phyloP scores from a whole-genome alignment of 2,113 vertebrate genomes.

The Scatophagus argus region DNA sequence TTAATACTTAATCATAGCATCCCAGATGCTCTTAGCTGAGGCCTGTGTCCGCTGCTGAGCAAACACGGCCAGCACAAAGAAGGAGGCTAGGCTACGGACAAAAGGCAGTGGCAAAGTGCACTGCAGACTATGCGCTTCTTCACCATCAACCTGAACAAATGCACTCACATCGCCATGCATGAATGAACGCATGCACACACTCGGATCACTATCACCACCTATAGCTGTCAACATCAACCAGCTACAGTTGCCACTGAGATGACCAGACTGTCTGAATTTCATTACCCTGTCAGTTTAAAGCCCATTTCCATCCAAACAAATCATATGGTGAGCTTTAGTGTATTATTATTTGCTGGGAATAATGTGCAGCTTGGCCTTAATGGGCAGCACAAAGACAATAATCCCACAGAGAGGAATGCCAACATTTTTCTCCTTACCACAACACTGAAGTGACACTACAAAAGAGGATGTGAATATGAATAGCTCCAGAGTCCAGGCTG shows the following conservation, averaged over 20 bases:
- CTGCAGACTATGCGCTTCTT: not conserved
- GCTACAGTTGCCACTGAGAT: slow-evolving; percentile 30
- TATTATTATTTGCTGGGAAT: slow-evolving; percentile 52
- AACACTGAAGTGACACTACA: slow-evolving; percentile 60
- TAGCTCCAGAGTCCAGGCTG: slow-evolving; percentile 33
- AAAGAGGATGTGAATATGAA: slow-evolving; percentile 58
- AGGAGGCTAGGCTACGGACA: not conserved
- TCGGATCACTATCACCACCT: slow-evolving; percentile 5
- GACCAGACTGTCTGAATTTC: slow-evolving; percentile 35
- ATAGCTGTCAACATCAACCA: slow-evolving; percentile 5
- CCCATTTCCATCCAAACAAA: slow-evolving; percentile 45
- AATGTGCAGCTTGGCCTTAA: slow-evolving; percentile 44
- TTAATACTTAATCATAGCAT: slow-evolving; percentile 91
- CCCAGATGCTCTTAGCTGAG: slow-evolving; percentile 65
- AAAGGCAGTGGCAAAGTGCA: slow-evolving; percentile 19
- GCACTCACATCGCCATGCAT: slow-evolving; percentile 7
- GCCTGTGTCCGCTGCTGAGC: slow-evolving; percentile 51
- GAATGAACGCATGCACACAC: not conserved
- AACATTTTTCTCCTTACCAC: slow-evolving; percentile 54
- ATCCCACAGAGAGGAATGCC: slow-evolving; percentile 61
- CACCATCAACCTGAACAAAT: slow-evolving; percentile 34
- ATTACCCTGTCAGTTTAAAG: slow-evolving; percentile 59
- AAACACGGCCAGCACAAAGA: slow-evolving; percentile 55
- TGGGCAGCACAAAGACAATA: slow-evolving; percentile 61
- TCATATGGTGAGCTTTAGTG: not conserved